Percentiles rank a stretch among this genome's conserved stretches.
These are phyloP conservation scores for Rhynchomys soricoides DNA, from an alignment of 2,113 vertebrate species.

Conservation along the genomic window DNA sequence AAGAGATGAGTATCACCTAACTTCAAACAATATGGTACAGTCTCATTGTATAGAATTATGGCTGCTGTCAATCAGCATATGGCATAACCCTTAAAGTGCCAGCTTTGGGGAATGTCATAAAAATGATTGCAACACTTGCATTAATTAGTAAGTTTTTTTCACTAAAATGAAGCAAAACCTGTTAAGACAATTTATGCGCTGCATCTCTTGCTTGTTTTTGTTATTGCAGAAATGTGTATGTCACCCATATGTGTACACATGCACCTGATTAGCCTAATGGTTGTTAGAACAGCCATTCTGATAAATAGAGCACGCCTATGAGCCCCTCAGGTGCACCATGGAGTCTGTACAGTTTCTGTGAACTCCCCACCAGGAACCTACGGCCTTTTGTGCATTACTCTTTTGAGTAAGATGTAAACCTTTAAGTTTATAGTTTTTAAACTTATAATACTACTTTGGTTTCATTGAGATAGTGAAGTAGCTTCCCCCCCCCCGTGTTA, in stretches of 20 bases:
- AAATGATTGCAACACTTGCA: constrained; percentile 81
- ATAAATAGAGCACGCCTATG: not conserved
- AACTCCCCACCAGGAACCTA: constrained; percentile 9
- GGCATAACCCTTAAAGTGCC: constrained; percentile 85
- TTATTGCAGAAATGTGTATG: not conserved
- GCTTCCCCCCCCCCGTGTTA: not conserved
- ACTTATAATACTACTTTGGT: not conserved
- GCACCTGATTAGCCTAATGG: constrained; percentile 1
- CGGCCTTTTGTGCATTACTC: not conserved
- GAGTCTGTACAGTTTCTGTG: not conserved
- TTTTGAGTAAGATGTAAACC: constrained; percentile 5
- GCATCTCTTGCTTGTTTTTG: constrained; percentile 64
- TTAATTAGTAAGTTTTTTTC: constrained; percentile 87
- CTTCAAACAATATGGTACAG: constrained; percentile 89
- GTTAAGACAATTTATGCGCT: constrained; percentile 83
- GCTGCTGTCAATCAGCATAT: constrained; percentile 89
- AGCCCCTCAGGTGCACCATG: not conserved
- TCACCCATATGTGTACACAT: not conserved
- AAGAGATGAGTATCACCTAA: constrained; percentile 87
- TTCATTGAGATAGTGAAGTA: not conserved
- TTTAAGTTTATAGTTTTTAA: not conserved
- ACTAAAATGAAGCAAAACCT: constrained; percentile 83
- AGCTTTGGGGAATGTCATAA: constrained; percentile 81
- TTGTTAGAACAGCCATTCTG: constrained; percentile 16
- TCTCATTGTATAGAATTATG: constrained; percentile 90